Percentiles rank a stretch among this genome's conserved stretches.
Conservation (phyloP, 2,113 vertebrate species). For the Prochilodus magdalenae region DNA sequence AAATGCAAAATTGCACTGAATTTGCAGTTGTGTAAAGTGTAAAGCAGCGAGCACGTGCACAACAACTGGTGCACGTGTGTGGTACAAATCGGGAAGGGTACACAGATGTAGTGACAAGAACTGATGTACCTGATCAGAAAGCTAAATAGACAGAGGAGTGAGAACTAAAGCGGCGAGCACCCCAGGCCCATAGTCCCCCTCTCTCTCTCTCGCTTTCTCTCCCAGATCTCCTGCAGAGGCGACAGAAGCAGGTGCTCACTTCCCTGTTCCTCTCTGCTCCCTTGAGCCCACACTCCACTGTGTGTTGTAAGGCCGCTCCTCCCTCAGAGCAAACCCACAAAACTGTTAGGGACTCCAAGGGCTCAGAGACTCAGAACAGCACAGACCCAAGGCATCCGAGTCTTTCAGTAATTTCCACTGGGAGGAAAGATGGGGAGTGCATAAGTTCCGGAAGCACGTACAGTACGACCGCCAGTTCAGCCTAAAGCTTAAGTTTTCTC, state of each 20-base stretch:
- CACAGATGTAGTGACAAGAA: background rate
- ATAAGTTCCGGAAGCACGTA: background rate
- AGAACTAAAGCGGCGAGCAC: background rate
- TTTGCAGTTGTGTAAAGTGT: too few species aligned
- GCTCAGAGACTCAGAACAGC: conserved; percentile 2
- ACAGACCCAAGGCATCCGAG: conserved; percentile 6
- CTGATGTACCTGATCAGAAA: conserved; percentile 9
- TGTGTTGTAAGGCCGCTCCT: conserved; percentile 54
- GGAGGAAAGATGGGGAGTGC: background rate
- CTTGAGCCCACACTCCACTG: conserved; percentile 40
- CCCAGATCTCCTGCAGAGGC: conserved; percentile 1
- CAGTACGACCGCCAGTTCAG: too few species aligned
- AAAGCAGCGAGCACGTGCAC: too few species aligned
- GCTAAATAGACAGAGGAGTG: background rate
- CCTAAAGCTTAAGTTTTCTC: too few species aligned
- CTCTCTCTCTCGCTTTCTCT: background rate
- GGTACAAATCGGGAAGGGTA: too few species aligned
- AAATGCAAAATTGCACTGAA: too few species aligned
- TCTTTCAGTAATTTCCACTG: conserved; percentile 33
- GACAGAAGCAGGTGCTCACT: conserved; percentile 22
- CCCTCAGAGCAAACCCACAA: conserved; percentile 43
- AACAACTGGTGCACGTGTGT: too few species aligned
- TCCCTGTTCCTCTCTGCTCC: conserved; percentile 17
- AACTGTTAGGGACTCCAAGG: conserved; percentile 30
- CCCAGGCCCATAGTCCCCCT: conserved; percentile 6